Base-by-base conservation (phyloP, 2,888 invertebrate species). In the Neoitamus cyanurus region DNA sequence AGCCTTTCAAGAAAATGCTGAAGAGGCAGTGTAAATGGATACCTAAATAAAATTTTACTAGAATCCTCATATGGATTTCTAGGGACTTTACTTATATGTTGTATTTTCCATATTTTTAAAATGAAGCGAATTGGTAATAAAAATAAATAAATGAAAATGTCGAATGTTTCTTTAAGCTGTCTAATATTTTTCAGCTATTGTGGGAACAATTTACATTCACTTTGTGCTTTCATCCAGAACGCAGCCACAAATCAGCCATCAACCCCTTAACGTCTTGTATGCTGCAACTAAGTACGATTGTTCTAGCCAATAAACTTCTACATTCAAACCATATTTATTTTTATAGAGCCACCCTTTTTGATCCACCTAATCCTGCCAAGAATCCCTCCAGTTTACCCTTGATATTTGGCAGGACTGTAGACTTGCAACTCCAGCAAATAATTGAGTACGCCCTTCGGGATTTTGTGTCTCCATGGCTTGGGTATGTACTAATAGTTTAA, bases 401-500 rank as follows among this genome's bases (percentile, higher is more conserved):
- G n/a, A 93, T 96, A 88, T 95, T 96, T 91, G 96, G 96, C 68
- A 93, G 96, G 86, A 95, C 96, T 85, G 95, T 97, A 46, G 97
- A 97, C 89, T 94, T 95, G 88, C 94, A 96, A 87, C 90, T 97
- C 31, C 96, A 97, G 88, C 95, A 97, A 89, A 92, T 97, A 58
- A 93, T 97, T 87, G 97, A 97, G 90, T 94, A 96, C 90, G 92
- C 95, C 46, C 92, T 96, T 68, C 92, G 96, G 88, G 97, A 97
- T 90, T 97, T 96, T 92, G 93, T 97, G 85, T 92, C 94, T 31
- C 92, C 93, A 83, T 97, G 97, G 95, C 92, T 97, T 72, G 94
- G 90, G 90, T 90, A 87, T 85, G 88, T 88, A 30, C 1, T 15
- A 0, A 77, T 58, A 11, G 9, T 11, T 7, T 13, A 5, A 3